Base-by-base conservation (phyloP, 2,113 vertebrate species). In the Ceyx melanurus region DNA sequence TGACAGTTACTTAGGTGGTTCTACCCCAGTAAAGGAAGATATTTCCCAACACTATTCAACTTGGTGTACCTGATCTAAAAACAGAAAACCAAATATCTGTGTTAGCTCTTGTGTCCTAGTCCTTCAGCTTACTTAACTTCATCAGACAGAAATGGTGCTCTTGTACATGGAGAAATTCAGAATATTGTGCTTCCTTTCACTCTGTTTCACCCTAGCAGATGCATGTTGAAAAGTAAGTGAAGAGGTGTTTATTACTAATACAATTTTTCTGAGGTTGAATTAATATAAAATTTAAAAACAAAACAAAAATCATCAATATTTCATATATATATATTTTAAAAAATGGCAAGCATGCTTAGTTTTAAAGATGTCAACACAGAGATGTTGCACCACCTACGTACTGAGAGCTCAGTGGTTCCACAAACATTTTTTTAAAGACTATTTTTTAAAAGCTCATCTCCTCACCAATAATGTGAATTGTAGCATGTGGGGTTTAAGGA, bases 401-500 rank as follows among this genome's bases (percentile, higher is more conserved):
- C 40, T 79, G 40, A 51, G 56, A 80, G 16, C 22, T 78, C 43
- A 78, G 56, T 51, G 28, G 29, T 86, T 94, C 85, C 60, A 91
- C 0, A 1, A 50, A 15, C 13, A n/a, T 16, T 46, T 88, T 83
- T 73, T 37, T 15, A 31, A 66, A 26, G 19, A 13, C 25, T 82
- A 5, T 33, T 60, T 58, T 13, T 35, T 20, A 28, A 56, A 65
- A 78, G 68, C 43, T 92, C 29, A 48, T 72, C 50, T 94, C 75
- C 64, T 94, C 65, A 50, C n/a, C 3, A 17, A 61, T 64, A 74
- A 90, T 10, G 2, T 84, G 65, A 96, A 94, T 86, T 91, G 42
- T 33, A 94, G 88, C 61, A 71, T 17, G 15, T 54, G 79, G 56
- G 29, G 66, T 96, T 96, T 85, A 96, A 97, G 66, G 67, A 91